These are phyloP conservation scores for Melanchra persicariae DNA, from an alignment of 2,888 invertebrate species.

Conservation along the genomic window DNA sequence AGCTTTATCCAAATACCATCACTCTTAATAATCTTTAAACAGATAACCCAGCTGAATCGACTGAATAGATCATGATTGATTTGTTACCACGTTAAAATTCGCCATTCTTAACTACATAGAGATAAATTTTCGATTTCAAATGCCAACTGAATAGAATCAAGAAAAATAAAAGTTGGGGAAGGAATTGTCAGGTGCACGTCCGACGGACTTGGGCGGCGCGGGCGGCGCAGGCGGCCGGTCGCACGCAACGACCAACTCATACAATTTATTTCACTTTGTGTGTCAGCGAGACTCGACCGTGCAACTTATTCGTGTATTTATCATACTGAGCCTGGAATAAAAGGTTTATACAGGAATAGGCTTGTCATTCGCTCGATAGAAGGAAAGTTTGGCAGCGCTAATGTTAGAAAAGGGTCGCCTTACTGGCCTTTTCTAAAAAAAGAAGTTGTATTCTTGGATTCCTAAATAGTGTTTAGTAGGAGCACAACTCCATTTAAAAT, in stretches of 20 bases:
- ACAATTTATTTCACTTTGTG: constrained; percentile 83
- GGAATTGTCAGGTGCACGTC: constrained; percentile 74
- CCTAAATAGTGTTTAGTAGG: not conserved
- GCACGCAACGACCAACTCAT: constrained; percentile 75
- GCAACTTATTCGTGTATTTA: constrained; percentile 52
- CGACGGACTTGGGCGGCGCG: constrained; percentile 41
- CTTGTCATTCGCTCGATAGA: constrained; percentile 21
- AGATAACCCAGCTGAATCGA: constrained; percentile 48
- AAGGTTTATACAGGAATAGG: constrained; percentile 26
- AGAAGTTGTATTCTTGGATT: not conserved
- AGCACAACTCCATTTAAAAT: not conserved
- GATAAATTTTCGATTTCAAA: constrained; percentile 60
- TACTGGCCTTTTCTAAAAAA: not conserved
- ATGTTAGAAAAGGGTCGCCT: not conserved
- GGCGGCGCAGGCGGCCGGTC: constrained; percentile 57
- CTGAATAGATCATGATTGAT: constrained; percentile 56
- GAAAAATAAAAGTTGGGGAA: constrained; percentile 71
- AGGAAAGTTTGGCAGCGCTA: constrained; percentile 1
- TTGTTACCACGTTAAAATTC: constrained; percentile 56
- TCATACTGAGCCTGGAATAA: constrained; percentile 46
- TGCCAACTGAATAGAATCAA: constrained; percentile 62
- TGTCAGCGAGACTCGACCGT: constrained; percentile 68
- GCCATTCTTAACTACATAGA: constrained; percentile 48
- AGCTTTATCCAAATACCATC: constrained; percentile 38
- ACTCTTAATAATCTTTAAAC: constrained; percentile 52